Evolutionary conservation across 2,797 vertebrate genomes (phyloP), one percentile per base, ranked within the genome.

Genomic region (Rhadinocentrus ornatus): DNA sequence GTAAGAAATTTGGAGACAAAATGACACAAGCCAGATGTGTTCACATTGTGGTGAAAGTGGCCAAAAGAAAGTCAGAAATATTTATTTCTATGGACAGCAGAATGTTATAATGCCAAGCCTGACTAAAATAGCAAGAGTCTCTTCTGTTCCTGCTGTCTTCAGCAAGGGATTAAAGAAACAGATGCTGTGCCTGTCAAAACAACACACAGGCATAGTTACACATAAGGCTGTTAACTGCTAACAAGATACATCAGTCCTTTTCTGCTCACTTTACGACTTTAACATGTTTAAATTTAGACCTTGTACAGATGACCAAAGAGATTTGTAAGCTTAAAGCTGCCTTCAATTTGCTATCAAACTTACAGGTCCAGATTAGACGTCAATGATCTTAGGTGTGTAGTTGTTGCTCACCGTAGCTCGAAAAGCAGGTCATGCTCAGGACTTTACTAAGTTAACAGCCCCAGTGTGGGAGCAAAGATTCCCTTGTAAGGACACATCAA

Each of bases 81-180:
- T 71, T 16, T 57, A 82, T 73, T 73, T 68, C 71, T 65, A 69
- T 62, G 52, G 66, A 63, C 69, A 58, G 13, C 29, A 59, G 35
- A 52, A 62, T 53, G 59, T 66, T 50, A 64, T 24, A 41, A 78
- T 50, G 57, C 39, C 41, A 66, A 65, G 26, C 9, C 24, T 60
- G 59, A 86, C 73, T 78, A 71, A 75, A 80, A 76, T 24, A 85
- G 62, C 84, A 85, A n/a, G 48, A 66, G 61, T 29, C 37, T 81
- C 50, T 37, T 18, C 32, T 67, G 70, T 82, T 80, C 77, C 48
- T 71, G 53, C 55, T 0, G 61, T 65, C 55, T 73, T 78, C 31
- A 63, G 62, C 15, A 29, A 27, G 50, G 67, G 63, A 85, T 82
- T 74, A 83, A 60, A 80, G 85, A 86, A 82, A 69, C 84, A 85